A percentile compares a stretch with the other conserved stretches of the same genome.
Evolutionary conservation across 2,113 vertebrate species (phyloP).

Genomic region (Dasyornis broadbenti): DNA sequence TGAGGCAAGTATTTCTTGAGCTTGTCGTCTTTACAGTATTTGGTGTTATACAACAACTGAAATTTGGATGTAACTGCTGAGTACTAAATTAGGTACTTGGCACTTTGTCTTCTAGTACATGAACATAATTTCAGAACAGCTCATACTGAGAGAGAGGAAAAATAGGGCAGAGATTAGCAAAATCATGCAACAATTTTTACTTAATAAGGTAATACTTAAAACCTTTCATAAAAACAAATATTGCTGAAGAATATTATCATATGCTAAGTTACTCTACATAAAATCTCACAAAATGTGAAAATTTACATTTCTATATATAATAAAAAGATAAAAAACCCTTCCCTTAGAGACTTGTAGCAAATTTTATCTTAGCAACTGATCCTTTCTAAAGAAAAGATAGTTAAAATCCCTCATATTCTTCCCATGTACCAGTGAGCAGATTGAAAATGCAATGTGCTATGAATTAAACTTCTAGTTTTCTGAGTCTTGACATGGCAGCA

Average conservation of each 20-base stretch:
- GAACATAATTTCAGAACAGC: slow-evolving; percentile 58
- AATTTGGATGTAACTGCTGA: slow-evolving; percentile 32
- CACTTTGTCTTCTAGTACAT: slow-evolving; percentile 22
- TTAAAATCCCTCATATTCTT: neutral
- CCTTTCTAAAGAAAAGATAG: neutral
- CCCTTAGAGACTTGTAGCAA: neutral
- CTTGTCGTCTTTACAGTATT: neutral
- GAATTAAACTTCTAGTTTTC: neutral
- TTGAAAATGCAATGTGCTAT: neutral
- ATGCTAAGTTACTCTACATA: neutral
- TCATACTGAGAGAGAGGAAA: slow-evolving; percentile 22
- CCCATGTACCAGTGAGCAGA: neutral
- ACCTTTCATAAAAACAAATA: neutral
- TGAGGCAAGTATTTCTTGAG: neutral
- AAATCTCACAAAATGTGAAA: neutral
- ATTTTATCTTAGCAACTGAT: neutral
- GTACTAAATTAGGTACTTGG: slow-evolving; percentile 57
- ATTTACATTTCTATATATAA: neutral
- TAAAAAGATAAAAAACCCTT: accelerated
- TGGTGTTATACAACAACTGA: slow-evolving; percentile 38
- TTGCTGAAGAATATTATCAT: neutral
- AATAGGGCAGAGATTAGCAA: slow-evolving; percentile 16
- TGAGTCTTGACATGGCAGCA: neutral
- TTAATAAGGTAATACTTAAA: slow-evolving; percentile 34
- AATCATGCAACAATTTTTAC: slow-evolving; percentile 3